Evolutionary conservation across 2,888 invertebrate species (phyloP), one percentile per base, ranked within the genome.

Genomic region (Sepioteuthis lessoniana): DNA sequence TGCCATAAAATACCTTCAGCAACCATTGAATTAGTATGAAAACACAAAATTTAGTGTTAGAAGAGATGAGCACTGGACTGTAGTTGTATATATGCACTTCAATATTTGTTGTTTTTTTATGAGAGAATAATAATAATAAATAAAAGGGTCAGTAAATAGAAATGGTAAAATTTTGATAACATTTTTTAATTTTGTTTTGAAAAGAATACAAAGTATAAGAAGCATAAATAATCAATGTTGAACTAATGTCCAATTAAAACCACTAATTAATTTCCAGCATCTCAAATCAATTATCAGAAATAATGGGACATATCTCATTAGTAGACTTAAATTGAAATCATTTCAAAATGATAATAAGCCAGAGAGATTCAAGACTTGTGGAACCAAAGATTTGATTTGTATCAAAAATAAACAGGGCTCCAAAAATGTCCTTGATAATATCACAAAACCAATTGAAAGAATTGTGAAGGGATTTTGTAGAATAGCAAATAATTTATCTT

Each of bases 231-330:
- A 76, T 76, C 16, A 35, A 76, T 76, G n/a, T n/a, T n/a, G n/a
- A 35, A 76, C n/a, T 76, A 76, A 76, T 35, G n/a, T 76, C 76
- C 76, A 76, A 76, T 76, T 76, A 76, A 76, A 76, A 76, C n/a
- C 76, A 76, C n/a, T 76, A 76, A 76, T 76, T 76, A 76, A 76
- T 76, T 76, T 76, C 76, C 76, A 76, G 76, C 35, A n/a, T 35
- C 35, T n/a, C n/a, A 76, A 76, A 76, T 76, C 76, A 76, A 76
- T 76, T 76, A 76, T 76, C 16, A n/a, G 35, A 76, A 76, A 76
- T 76, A 13, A 76, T 76, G 76, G 76, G 76, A 76, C 76, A 35
- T n/a, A 76, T 10, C 76, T 35, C 76, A 76, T 76, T 76, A 76
- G 35, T 13, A 35, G 25, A 76, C n/a, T 35, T 76, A 76, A 76